Evolutionary conservation across 2,888 invertebrate species (phyloP).

Genomic region (Pseudeuparius sepicola): DNA sequence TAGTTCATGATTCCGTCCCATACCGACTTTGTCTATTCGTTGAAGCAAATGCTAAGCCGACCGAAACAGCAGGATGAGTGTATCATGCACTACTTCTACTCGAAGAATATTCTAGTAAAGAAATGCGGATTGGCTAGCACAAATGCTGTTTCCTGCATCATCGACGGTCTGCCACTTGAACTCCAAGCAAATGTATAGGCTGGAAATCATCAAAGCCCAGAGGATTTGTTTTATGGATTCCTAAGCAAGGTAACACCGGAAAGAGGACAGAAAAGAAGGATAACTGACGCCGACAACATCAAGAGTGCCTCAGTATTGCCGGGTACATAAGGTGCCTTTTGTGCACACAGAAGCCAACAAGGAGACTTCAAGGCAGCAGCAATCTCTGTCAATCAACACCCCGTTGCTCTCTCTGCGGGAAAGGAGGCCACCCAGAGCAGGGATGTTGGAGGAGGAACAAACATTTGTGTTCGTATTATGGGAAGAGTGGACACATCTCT

Average conservation of each 20-base stretch:
- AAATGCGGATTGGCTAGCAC: slow-evolving; percentile 11
- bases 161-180: slow-evolving; percentile 14
- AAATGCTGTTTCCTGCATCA: slow-evolving; percentile 17
- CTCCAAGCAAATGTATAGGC: slow-evolving; percentile 14
- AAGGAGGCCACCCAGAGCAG: no score
- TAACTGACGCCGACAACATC: neutral
- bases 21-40: neutral
- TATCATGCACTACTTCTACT: slow-evolving; percentile 17
- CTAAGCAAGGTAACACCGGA: slow-evolving; percentile 7
- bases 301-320: neutral
- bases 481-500: neutral
- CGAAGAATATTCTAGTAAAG: slow-evolving; percentile 14
- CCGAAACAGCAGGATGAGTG: slow-evolving; percentile 9
- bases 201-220: slow-evolving; percentile 15
- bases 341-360: neutral
- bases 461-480: no score
- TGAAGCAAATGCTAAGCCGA: slow-evolving; percentile 8
- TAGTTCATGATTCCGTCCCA: slow-evolving; percentile 9
- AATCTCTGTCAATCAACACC: no score
- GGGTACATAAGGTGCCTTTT: neutral
- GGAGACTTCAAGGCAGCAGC: no score
- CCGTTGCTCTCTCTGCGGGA: neutral
- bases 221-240: slow-evolving; percentile 16
- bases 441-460: no score
- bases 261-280: neutral